Base-by-base conservation (phyloP, 2,888 invertebrate genomes). In the Cyrtodaria siliqua region DNA sequence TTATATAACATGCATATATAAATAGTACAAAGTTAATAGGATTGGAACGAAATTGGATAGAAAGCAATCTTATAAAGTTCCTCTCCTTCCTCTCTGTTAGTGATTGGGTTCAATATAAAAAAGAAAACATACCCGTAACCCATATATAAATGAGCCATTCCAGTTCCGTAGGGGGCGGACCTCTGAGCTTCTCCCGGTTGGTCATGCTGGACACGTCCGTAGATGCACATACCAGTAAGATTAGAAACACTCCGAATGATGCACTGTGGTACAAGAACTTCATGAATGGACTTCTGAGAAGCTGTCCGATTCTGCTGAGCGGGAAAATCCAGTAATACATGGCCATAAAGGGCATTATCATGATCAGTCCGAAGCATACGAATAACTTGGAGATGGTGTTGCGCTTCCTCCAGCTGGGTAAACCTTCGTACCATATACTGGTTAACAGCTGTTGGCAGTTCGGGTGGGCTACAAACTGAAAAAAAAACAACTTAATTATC, bases 211-310 rank as follows among this genome's bases (percentile, higher is more conserved):
- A 86, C 18, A 92, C 84, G 64, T 92, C 91, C 1, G 93, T 93
- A 16, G 94, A 93, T 3, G 94, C 94, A 80, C 94, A 89, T 8
- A 94, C 93, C 53, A 94, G 89, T 38, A 94, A 88, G 47, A 94
- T 89, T 40, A 94, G 91, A 87, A 94, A 94, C 67, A 93, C 93
- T 14, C 93, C 94, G 84, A 94, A 94, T n/a, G 94, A 94, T 50
- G 94, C 94, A 83, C 93, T 93, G 91, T 94, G 94, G 87, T 94
- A 94, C 74, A 94, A 92, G 86, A 94, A 94, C 90, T 94, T 94
- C 94, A 94, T 94, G 90, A 94, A 94, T 0, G 94, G 94, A 44
- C 93, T 94, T 9, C 94, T 91, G 3, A 94, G 92, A 42, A 94
- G 90, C 79, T 93, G 91, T 3, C 94, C 94, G 26, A 94, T 89